Base-by-base conservation (phyloP, 2,888 invertebrate species). In the Aphelenchoides bicaudatus region DNA sequence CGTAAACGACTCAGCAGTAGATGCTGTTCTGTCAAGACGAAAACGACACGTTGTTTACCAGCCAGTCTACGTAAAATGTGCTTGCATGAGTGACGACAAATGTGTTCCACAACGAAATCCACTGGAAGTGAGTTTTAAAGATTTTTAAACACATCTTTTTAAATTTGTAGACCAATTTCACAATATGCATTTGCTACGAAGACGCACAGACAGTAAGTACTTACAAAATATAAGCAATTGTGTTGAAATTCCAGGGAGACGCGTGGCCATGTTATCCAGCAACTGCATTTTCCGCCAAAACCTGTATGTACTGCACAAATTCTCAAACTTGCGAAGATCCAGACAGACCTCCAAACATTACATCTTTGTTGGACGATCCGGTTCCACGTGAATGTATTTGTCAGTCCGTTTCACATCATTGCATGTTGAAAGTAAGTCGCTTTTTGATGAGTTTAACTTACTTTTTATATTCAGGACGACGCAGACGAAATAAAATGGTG, bases 241-340 rank as follows among this genome's bases (percentile, higher is more conserved):
- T n/a, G n/a, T n/a, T n/a, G n/a, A n/a, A n/a, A n/a, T n/a, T n/a
- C n/a, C n/a, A n/a, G n/a, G 78, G 78, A 19, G 64, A 72, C 30
- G 73, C 78, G 16, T 78, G 78, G 78, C 78, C 78, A 5, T 78
- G 78, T 48, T 78, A 78, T 59, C 71, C 74, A 28, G 65, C 69
- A 1, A 53, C 67, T 5, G 72, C 62, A 3, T 78, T 78, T 78
- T 70, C 62, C 49, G 72, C 71, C 28, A 74, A 76, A 67, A 73
- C 68, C 39, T 76, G 76, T 46, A 57, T 59, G 27, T 66, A 68
- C 16, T 78, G 78, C 57, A 72, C 78, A 5, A 70, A 72, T 31
- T 74, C 78, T 4, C 70, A 71, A 49, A 76, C 75, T 1, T 78
- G 78, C 58, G 68, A 72, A 13, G 75, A 78, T 59, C 78, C 78